Conservation (phyloP, 2,797 vertebrate species). For the Urocyon cinereoargenteus region DNA sequence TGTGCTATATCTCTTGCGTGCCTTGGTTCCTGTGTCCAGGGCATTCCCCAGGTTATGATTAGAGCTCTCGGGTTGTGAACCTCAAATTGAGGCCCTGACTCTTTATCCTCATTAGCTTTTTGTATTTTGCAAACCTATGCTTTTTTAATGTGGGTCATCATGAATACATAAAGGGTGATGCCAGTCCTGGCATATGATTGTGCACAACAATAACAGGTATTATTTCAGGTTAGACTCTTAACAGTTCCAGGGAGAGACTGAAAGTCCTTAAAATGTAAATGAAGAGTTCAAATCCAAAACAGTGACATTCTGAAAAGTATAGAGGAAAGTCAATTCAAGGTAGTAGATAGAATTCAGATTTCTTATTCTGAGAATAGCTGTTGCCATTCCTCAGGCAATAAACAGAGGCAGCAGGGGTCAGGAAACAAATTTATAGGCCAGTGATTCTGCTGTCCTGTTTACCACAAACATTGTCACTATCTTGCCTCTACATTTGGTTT, state of each 20-base stretch:
- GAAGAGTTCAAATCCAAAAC: constrained; percentile 55
- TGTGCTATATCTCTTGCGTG: neutral
- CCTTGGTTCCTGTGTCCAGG: neutral
- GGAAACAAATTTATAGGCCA: constrained; percentile 12
- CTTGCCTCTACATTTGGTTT: constrained; percentile 8
- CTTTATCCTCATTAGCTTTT: neutral
- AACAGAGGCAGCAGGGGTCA: constrained; percentile 47
- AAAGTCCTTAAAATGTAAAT: constrained; percentile 73
- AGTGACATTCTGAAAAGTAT: constrained; percentile 3
- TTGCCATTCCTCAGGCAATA: constrained; percentile 58
- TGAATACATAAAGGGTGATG: neutral
- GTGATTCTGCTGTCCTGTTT: neutral
- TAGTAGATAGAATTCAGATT: constrained; percentile 69
- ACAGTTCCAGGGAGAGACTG: neutral
- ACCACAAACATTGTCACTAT: neutral
- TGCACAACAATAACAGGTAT: neutral
- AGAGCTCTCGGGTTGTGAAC: neutral
- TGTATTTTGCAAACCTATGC: neutral
- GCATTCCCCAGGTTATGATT: neutral
- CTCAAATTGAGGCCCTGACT: neutral
- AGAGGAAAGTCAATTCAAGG: constrained; percentile 59
- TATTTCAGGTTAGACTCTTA: neutral
- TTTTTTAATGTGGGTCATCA: neutral
- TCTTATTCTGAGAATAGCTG: constrained; percentile 65
- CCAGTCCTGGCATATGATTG: neutral